phyloP scores from a whole-genome alignment of 2,113 vertebrate species.

The Erinaceus europaeus region DNA sequence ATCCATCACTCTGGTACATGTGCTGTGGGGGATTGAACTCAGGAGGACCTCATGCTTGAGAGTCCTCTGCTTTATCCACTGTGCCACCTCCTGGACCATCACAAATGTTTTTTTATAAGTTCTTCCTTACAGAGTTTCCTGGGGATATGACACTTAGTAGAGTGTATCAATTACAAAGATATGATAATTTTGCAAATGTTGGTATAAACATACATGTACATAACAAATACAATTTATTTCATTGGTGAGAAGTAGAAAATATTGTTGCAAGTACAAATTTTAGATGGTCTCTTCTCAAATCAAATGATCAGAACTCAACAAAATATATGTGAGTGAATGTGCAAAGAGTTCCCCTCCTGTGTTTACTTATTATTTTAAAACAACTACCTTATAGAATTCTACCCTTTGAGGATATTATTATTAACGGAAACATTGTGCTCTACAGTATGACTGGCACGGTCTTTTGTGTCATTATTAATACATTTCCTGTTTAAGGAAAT shows the following conservation, averaged over 20 bases:
- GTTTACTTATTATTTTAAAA: constrained; percentile 38
- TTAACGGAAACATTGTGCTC: constrained; percentile 58
- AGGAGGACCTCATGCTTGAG: too few relatives aligned
- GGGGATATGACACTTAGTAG: neutral
- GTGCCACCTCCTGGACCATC: too few relatives aligned
- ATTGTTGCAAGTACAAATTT: constrained; percentile 38
- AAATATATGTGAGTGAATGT: constrained; percentile 20
- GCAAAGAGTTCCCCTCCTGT: neutral
- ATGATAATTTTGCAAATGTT: constrained; percentile 17
- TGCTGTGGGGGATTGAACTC: too few relatives aligned
- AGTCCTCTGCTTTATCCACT: too few relatives aligned
- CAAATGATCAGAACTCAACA: constrained; percentile 9
- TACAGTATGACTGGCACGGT: constrained; percentile 56
- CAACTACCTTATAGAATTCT: constrained; percentile 25
- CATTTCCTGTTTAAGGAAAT: constrained; percentile 69
- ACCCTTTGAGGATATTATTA: constrained; percentile 59
- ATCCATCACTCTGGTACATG: too few relatives aligned
- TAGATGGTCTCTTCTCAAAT: neutral
- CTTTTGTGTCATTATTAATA: constrained; percentile 75
- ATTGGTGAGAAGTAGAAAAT: constrained; percentile 1
- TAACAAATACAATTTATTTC: constrained; percentile 11
- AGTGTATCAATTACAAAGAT: constrained; percentile 3
- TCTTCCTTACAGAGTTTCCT: constrained; percentile 7
- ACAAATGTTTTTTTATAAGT: neutral
- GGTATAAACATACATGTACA: neutral